phyloP scores from a whole-genome alignment of 92 coral and sea anemone species.

The Paramuricea clavata region DNA sequence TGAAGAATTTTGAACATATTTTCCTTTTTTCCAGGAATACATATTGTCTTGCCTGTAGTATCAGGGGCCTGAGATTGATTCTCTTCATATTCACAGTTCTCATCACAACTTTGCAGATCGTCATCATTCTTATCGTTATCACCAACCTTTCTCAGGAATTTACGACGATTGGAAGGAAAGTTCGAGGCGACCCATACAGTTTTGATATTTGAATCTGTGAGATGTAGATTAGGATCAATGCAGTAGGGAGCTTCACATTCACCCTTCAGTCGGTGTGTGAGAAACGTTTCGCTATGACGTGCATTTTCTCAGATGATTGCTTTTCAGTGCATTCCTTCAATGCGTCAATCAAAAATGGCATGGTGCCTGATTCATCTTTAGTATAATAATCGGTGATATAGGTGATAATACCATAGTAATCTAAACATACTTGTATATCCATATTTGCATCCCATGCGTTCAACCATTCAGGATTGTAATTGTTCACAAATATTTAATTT shows the following conservation, averaged over 20 bases:
- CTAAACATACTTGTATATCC: conserved; percentile 26
- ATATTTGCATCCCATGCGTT: conserved; percentile 29
- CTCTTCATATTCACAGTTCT: conserved; percentile 31
- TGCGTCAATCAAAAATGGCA: conserved; percentile 21
- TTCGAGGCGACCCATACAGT: conserved; percentile 22
- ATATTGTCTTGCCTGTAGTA: not conserved
- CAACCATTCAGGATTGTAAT: conserved; percentile 43
- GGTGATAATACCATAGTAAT: conserved; percentile 11
- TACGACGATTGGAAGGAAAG: conserved; percentile 19
- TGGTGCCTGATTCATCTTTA: conserved; percentile 14
- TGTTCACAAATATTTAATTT: conserved; percentile 36
- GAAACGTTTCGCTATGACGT: not conserved
- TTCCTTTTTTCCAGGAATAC: conserved; percentile 39
- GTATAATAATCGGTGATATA: conserved; percentile 25
- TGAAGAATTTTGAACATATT: conserved; percentile 40
- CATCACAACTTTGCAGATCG: conserved; percentile 20
- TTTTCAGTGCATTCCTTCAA: conserved; percentile 28
- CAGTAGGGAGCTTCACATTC: conserved; percentile 22
- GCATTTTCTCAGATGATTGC: conserved; percentile 24
- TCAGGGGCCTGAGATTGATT: not conserved
- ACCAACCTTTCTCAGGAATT: conserved; percentile 15
- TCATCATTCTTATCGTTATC: not conserved
- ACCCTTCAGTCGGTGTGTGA: conserved; percentile 13
- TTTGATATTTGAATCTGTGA: conserved; percentile 21
- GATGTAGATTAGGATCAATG: conserved; percentile 23